Base-by-base conservation (phyloP, 2,797 vertebrate species). In the Pelodytes ibericus region DNA sequence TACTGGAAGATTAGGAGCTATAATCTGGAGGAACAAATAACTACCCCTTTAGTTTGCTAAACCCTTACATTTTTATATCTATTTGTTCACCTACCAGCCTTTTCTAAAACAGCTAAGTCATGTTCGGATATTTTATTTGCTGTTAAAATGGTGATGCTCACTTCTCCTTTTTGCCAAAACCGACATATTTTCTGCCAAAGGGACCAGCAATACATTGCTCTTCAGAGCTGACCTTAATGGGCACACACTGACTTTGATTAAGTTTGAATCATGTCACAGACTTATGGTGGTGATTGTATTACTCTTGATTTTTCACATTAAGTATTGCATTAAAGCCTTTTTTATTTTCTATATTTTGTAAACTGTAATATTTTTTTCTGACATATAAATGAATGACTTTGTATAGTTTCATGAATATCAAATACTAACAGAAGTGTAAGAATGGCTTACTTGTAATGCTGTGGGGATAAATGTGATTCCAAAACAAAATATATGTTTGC, bases 281-380 rank as follows among this genome's bases (percentile, higher is more conserved):
- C 44, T 47, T 18, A 16, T 15, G 16, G 18, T 47, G 44, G 44
- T 47, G 44, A 47, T 47, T 47, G 44, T 47, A 47, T 47, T 47
- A 16, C 44, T 47, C 13, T n/a, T n/a, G 18, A 2, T 27, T 66
- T 66, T 27, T 26, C 39, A 47, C 24, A 8, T 33, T 47, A 44
- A 66, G 63, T 66, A 66, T 64, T 64, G 25, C 61, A 44, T 66
- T 10, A 15, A 66, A 47, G 7, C 9, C 20, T 13, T 27, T 13
- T 27, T 8, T 3, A 22, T 30, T 29, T 22, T 67, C 27, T 39
- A 31, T 41, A 64, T 69, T 69, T 36, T 68, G 29, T 56, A 68
- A 53, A 27, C 13, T 20, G 25, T n/a, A n/a, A n/a, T n/a, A n/a
- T 49, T 62, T 29, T 65, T 65, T n/a, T 26, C 18, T 47, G 25